Base-by-base conservation (phyloP, 53 echinoderm and acorn worm species). In the Zoroaster sp. region DNA sequence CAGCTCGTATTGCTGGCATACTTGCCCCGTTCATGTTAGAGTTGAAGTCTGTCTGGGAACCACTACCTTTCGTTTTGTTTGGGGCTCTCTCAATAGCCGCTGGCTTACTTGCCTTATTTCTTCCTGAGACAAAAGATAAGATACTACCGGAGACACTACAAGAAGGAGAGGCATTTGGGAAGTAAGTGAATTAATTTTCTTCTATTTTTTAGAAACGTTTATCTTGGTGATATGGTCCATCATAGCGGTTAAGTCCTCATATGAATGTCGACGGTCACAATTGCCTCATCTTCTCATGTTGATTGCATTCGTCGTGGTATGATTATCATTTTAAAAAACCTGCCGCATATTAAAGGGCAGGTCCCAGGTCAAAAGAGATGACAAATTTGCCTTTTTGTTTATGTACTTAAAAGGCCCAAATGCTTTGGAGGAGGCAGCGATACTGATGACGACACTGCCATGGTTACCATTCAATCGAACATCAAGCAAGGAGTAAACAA, bases 121-220 rank as follows among this genome's bases (percentile, higher is more conserved):
- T 95, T 21, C 93, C 95, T 1, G 95, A 95, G 75, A 93, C 95
- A 18, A 81, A 73, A 30, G 83, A 90, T 35, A 87, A 95, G 49
- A 88, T 82, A 43, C 78, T 95, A 1, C 95, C 95, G 12, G 95
- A 95, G 70, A 93, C 95, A 20, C 23, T 95, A 35, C 80, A 92
- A 25, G 94, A 94, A 12, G 89, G 90, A 5, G 92, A 94, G 34
- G 77, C 68, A 9, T 92, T 94, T 43, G 94, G 94, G 34, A 92
- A 85, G 94, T 94, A 85, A 69, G 91, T 83, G 14, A n/a, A n/a
- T 72, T 36, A n/a, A 25, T 1, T 40, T 13, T 72, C 28, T 1
- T 3, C 3, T 20, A 9, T 54, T 6, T 54, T 54, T 54, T 54
- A 8, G 55, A 54, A 1, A 21, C 23, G 23, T 2, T 21, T 21